Percentiles rank a stretch among this genome's conserved stretches.
Conservation (phyloP, 2,797 vertebrate genomes). For the Sebastes aleutianus region DNA sequence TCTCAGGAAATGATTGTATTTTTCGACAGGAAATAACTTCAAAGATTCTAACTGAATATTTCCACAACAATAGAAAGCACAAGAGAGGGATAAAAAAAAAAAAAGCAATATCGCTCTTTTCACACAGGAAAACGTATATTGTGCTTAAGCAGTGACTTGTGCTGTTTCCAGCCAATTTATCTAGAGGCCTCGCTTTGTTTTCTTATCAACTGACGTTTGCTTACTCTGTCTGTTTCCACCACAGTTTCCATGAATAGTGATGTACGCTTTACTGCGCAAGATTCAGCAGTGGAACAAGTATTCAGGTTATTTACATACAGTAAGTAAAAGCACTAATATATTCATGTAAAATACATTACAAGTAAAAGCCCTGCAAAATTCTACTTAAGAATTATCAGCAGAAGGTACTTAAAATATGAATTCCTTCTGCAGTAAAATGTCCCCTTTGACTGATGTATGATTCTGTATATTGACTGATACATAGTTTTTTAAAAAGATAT, state of each 20-base stretch:
- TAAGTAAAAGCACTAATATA: neutral
- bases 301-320: neutral
- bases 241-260: slow-evolving; percentile 22
- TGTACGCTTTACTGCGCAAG: neutral
- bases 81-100: slow-evolving; percentile 22
- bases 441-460: neutral
- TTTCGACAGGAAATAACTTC: slow-evolving; percentile 76
- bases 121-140: neutral
- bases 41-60: slow-evolving; percentile 62
- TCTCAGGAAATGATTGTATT: slow-evolving; percentile 72
- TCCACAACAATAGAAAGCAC: slow-evolving; percentile 60
- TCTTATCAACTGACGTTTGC: slow-evolving; percentile 32
- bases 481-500: neutral
- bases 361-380: neutral
- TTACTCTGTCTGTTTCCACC: slow-evolving; percentile 7
- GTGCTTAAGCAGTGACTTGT: neutral
- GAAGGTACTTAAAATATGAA: neutral
- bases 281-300: neutral
- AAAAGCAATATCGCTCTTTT: slow-evolving; percentile 12
- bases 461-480: no score
- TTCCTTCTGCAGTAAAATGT: neutral
- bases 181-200: slow-evolving; percentile 15
- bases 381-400: no score
- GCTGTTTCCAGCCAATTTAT: slow-evolving; percentile 29
- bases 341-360: neutral